Percentiles rank a stretch among this genome's conserved stretches.
Conservation (phyloP, 2,113 vertebrate species). For the Cyrtonyx montezumae region DNA sequence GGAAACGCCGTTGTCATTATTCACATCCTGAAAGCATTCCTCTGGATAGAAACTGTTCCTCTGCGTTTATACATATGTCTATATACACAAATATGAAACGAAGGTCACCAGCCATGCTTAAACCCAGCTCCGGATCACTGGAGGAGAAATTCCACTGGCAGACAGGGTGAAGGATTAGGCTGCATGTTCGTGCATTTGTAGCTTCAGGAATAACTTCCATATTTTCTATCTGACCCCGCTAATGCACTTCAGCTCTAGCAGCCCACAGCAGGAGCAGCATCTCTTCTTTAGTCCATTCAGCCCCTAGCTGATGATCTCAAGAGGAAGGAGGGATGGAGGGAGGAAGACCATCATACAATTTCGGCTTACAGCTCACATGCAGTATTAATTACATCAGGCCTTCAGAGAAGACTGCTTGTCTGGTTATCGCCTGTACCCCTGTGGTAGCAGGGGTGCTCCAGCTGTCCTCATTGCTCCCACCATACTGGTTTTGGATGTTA, state of each 20-base stretch:
- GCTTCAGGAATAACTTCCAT: not conserved
- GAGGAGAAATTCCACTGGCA: not conserved
- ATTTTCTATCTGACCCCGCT: not conserved
- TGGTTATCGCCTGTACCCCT: not conserved
- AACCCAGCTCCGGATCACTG: not conserved
- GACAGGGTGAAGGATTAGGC: not conserved
- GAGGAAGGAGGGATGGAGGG: too few relatives aligned
- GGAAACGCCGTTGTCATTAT: not conserved
- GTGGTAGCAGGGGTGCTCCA: not conserved
- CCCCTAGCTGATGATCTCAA: not conserved
- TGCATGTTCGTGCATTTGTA: not conserved
- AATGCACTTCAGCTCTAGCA: not conserved
- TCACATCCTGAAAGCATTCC: not conserved
- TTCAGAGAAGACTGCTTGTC: not conserved
- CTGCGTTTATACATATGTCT: not conserved
- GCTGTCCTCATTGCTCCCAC: not conserved
- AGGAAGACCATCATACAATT: too few relatives aligned
- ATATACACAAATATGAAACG: not conserved
- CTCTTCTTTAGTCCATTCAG: not conserved
- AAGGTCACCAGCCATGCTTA: not conserved
- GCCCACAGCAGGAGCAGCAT: not conserved
- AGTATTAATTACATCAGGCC: fast-evolving
- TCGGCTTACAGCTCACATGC: not conserved
- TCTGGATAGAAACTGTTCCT: not conserved
- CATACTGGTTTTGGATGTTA: not conserved